phyloP scores from a whole-genome alignment of 2,113 vertebrate genomes.

The Micromys minutus region DNA sequence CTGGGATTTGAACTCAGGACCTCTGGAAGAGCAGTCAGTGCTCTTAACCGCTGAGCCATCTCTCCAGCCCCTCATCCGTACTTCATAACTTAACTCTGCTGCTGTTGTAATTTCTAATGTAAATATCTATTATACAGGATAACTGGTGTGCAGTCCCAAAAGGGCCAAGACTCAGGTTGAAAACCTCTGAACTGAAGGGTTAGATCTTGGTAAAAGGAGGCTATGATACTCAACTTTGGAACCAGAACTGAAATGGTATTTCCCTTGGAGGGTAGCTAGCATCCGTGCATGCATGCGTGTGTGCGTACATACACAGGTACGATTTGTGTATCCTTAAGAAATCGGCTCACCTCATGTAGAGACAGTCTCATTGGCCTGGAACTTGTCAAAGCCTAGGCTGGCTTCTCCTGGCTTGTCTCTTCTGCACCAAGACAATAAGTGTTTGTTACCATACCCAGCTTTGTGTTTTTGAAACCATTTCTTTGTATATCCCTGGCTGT shows the following conservation, averaged over 20 bases:
- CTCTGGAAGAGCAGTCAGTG: no score
- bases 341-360: not conserved
- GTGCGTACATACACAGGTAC: not conserved
- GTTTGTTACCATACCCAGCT: not conserved
- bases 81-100: not conserved
- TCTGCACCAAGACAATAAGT: not conserved
- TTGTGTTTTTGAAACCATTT: not conserved
- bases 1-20: no score
- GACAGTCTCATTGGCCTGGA: not conserved
- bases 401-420: not conserved
- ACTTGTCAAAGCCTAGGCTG: not conserved
- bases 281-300: not conserved
- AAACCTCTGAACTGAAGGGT: not conserved
- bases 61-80: no score
- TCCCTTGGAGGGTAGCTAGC: not conserved
- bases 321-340: not conserved
- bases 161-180: not conserved
- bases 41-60: no score
- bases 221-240: not conserved
- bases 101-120: not conserved
- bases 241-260: slow-evolving; percentile 6
- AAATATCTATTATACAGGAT: not conserved
- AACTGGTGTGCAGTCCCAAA: not conserved
- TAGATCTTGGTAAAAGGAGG: not conserved
- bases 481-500: not conserved